phyloP scores from a whole-genome alignment of 2,888 invertebrate genomes.

The Leptinotarsa tumamoca region DNA sequence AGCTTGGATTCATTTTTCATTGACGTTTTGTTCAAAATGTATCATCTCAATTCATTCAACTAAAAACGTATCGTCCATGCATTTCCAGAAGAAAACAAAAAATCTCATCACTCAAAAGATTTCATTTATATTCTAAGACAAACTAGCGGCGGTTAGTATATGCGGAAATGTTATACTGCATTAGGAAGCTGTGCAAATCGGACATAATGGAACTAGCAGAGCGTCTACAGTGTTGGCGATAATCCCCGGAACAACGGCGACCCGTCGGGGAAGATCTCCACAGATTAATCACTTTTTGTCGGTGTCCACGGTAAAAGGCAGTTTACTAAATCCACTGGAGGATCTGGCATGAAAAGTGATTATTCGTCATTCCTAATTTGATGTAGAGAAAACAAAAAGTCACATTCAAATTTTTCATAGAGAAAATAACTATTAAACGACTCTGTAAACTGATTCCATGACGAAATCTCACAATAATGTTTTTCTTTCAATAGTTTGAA shows the following conservation, averaged over 20 bases:
- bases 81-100: neutral
- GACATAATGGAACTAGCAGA: slow-evolving; percentile 52
- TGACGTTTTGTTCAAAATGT: too few relatives aligned
- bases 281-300: slow-evolving; percentile 55
- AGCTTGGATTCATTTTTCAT: too few relatives aligned
- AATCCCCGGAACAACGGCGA: slow-evolving; percentile 54
- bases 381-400: neutral
- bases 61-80: neutral
- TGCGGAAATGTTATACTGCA: slow-evolving; percentile 50
- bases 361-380: neutral
- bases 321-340: slow-evolving; percentile 33
- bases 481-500: too few relatives aligned
- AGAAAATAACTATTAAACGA: too few relatives aligned
- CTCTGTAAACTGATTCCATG: too few relatives aligned
- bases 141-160: slow-evolving; percentile 9
- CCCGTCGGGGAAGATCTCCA: slow-evolving; percentile 54
- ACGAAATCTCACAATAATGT: too few relatives aligned
- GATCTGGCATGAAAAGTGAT: neutral
- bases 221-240: slow-evolving; percentile 52
- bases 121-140: neutral
- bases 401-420: too few relatives aligned
- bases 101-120: neutral
- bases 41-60: neutral
- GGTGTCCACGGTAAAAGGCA: slow-evolving; percentile 41
- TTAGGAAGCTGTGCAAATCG: slow-evolving; percentile 54